A percentile compares a stretch with the other conserved stretches of the same genome.
phyloP scores from a whole-genome alignment of 2,888 invertebrate genomes.

The Vandiemenella viatica region DNA sequence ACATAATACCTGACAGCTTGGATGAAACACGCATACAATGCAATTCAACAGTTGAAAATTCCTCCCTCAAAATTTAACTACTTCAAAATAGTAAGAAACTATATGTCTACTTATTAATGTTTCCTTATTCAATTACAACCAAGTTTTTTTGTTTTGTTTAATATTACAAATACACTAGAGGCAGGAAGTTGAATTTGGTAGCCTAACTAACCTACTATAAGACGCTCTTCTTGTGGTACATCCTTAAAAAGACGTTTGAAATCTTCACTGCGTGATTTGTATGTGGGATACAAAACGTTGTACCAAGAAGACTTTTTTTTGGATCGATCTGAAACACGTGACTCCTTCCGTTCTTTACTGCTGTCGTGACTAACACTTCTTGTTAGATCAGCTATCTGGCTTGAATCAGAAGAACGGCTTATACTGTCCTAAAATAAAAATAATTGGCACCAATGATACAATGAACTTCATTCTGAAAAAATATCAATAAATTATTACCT shows the following conservation, averaged over 20 bases:
- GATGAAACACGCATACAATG: too few relatives aligned
- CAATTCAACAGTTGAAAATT: too few relatives aligned
- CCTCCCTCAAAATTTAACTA: too few relatives aligned
- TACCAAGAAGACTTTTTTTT: slow-evolving; percentile 75
- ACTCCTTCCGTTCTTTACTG: slow-evolving; percentile 21
- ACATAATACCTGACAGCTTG: too few relatives aligned
- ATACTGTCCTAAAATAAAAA: slow-evolving; percentile 21
- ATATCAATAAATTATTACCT: too few relatives aligned
- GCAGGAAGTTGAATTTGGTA: too few relatives aligned
- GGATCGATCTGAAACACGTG: slow-evolving; percentile 34
- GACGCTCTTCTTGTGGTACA: slow-evolving; percentile 75
- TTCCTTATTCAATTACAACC: too few relatives aligned
- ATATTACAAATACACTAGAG: too few relatives aligned
- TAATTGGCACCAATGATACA: neutral
- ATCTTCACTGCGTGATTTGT: slow-evolving; percentile 84
- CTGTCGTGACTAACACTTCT: slow-evolving; percentile 12
- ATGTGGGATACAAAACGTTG: slow-evolving; percentile 74
- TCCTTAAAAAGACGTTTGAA: slow-evolving; percentile 86
- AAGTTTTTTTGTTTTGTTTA: too few relatives aligned
- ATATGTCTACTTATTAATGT: too few relatives aligned
- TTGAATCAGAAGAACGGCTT: slow-evolving; percentile 28
- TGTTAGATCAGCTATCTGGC: slow-evolving; percentile 8
- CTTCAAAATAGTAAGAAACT: too few relatives aligned
- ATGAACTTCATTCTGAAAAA: too few relatives aligned
- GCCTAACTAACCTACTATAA: slow-evolving; percentile 77